Conservation (phyloP, 2,113 vertebrate species). For the Telmatochromis brachygnathus region DNA sequence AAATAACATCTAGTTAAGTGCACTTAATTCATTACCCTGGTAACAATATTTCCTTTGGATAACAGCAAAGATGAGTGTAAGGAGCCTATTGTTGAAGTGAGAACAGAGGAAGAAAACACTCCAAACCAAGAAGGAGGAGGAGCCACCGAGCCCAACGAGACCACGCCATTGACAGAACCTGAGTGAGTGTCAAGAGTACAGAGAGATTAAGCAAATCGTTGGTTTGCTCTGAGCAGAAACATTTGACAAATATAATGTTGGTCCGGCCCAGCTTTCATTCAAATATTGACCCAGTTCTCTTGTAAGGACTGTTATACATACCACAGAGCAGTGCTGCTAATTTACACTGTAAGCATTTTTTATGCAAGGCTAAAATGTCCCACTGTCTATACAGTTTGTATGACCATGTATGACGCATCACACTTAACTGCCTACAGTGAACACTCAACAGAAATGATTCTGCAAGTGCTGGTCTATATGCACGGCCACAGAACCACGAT, state of each 20-base stretch:
- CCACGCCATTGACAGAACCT: slow-evolving; percentile 91
- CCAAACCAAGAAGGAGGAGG: slow-evolving; percentile 88
- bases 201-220: neutral
- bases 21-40: neutral
- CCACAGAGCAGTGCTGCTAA: neutral
- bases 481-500: neutral
- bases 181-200: slow-evolving; percentile 70
- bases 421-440: neutral
- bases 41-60: neutral
- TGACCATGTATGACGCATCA: neutral
- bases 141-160: slow-evolving; percentile 92
- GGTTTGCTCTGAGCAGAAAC: neutral
- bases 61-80: slow-evolving; percentile 97
- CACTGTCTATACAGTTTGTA: neutral
- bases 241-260: neutral
- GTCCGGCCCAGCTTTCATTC: neutral
- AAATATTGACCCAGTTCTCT: neutral
- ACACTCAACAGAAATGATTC: neutral
- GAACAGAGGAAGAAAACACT: slow-evolving; percentile 87
- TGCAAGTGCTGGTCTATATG: neutral
- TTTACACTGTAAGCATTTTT: neutral
- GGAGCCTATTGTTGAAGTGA: slow-evolving; percentile 96
- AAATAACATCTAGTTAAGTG: neutral
- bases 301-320: neutral
- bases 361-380: neutral